These are phyloP conservation scores for Limnephilus auricula DNA, from an alignment of 2,888 invertebrate genomes.

Conservation along the genomic window DNA sequence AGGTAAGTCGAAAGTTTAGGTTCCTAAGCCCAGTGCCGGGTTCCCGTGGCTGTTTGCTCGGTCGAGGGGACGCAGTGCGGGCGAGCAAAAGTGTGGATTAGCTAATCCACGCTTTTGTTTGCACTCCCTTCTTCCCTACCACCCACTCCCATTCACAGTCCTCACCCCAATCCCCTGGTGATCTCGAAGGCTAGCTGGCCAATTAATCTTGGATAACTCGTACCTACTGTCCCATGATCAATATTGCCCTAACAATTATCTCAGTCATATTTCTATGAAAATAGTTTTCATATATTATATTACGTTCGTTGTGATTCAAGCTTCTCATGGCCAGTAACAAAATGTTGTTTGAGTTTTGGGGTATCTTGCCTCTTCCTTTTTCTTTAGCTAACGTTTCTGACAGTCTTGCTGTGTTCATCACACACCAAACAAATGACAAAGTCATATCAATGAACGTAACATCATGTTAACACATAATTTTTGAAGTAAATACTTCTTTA, in stretches of 20 bases:
- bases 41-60: neutral
- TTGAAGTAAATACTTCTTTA: too few relatives aligned
- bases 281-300: neutral
- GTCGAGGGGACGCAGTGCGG: neutral
- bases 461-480: too few relatives aligned
- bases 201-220: slow-evolving; percentile 19
- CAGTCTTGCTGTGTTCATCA: too few relatives aligned
- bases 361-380: neutral
- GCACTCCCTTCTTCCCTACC: neutral
- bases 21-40: neutral
- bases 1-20: neutral
- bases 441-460: too few relatives aligned
- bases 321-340: neutral
- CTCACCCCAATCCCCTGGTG: neutral
- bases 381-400: neutral
- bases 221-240: neutral
- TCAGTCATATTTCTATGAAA: neutral
- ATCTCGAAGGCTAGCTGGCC: slow-evolving; percentile 15
- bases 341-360: neutral
- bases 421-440: too few relatives aligned
- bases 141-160: neutral
- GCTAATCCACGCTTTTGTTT: neutral
- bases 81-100: neutral
- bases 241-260: slow-evolving; percentile 25
- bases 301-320: neutral